Evolutionary conservation across 2,888 invertebrate species (phyloP).

Genomic region (Drosophila demipolita): DNA sequence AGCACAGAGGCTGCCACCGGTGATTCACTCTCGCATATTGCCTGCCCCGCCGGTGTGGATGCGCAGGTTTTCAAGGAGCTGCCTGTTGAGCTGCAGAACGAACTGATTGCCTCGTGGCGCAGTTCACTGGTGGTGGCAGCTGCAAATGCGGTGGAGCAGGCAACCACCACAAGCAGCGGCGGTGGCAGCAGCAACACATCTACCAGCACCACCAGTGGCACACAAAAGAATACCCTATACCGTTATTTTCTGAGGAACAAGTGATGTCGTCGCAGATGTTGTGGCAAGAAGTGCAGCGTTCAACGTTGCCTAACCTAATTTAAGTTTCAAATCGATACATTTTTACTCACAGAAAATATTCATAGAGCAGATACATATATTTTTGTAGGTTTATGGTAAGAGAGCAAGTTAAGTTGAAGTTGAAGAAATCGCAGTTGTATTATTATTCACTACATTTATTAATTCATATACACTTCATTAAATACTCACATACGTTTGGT

Average conservation of each 20-base stretch:
- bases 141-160: conserved; percentile 61
- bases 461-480: conserved; percentile 56
- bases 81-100: conserved; percentile 90
- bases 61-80: conserved; percentile 89
- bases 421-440: conserved; percentile 32
- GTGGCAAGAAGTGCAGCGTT: conserved; percentile 31
- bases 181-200: conserved; percentile 25
- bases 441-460: conserved; percentile 53
- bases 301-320: conserved; percentile 39
- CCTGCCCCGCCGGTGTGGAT: conserved; percentile 89
- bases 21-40: conserved; percentile 80
- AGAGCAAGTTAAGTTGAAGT: conserved; percentile 10
- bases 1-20: conserved; percentile 41
- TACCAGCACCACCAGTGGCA: conserved; percentile 63
- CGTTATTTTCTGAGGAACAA: conserved; percentile 90
- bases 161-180: conserved; percentile 45
- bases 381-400: conserved; percentile 55
- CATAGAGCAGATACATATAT: conserved; percentile 28
- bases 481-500: conserved; percentile 46
- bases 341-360: conserved; percentile 12
- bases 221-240: conserved; percentile 87
- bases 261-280: conserved; percentile 83
- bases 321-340: conserved; percentile 17
- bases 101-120: conserved; percentile 89
- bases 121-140: conserved; percentile 82